These are phyloP conservation scores for Cerceris ruficornis DNA, from an alignment of 2,888 invertebrate genomes.

Conservation along the genomic window DNA sequence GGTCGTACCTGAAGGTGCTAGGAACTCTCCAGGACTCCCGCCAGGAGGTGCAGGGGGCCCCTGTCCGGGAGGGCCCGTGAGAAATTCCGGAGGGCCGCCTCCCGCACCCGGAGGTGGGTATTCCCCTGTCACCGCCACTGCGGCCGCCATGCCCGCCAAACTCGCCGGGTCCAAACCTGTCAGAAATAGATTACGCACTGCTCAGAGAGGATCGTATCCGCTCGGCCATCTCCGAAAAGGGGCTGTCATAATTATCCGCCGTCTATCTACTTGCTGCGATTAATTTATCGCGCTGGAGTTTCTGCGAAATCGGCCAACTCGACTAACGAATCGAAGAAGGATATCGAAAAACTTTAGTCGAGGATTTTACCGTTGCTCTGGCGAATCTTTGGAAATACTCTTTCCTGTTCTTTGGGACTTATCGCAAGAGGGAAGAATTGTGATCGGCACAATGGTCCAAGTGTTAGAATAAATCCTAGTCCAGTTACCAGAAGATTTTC, in stretches of 20 bases:
- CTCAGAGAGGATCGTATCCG: conserved; percentile 72
- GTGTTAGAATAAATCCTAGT: no score
- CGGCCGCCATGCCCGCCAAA: conserved; percentile 80
- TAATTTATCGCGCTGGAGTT: conserved; percentile 47
- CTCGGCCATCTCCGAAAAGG: conserved; percentile 72
- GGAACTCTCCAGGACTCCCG: conserved; percentile 80
- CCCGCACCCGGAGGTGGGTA: conserved; percentile 80
- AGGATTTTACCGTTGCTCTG: neutral
- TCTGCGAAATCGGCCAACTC: neutral
- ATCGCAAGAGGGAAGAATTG: no score
- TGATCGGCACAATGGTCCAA: no score
- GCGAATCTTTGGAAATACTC: no score
- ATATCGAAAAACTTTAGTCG: neutral
- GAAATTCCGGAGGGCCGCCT: conserved; percentile 80
- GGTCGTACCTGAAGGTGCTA: conserved; percentile 79
- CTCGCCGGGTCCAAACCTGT: conserved; percentile 80
- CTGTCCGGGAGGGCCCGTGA: conserved; percentile 80
- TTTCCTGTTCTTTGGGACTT: no score
- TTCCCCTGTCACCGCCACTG: conserved; percentile 79
- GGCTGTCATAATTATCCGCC: conserved; percentile 66
- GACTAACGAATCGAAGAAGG: neutral
- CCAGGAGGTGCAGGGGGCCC: conserved; percentile 79
- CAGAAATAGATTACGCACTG: conserved; percentile 77
- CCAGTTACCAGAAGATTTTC: no score
- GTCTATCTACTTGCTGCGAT: conserved; percentile 58